Conservation (phyloP, 2,888 invertebrate genomes). For the Cybosia mesomella region DNA sequence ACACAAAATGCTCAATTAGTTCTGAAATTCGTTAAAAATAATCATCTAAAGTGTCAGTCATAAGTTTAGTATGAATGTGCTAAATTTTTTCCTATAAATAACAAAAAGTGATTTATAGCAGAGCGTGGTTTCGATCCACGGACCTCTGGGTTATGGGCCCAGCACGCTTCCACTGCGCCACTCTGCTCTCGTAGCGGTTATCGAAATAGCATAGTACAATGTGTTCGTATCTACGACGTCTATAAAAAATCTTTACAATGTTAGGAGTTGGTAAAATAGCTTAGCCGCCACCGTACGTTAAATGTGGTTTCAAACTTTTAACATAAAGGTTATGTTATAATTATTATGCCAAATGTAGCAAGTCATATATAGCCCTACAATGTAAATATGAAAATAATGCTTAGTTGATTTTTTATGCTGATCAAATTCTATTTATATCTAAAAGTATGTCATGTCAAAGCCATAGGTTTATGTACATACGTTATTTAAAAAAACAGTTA, state of each 20-base stretch:
- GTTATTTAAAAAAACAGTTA: conserved; percentile 29
- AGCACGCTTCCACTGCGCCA: conserved; percentile 95
- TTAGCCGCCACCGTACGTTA: too few species aligned
- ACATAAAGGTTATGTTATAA: neutral
- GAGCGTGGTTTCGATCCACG: conserved; percentile 96
- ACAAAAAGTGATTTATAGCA: conserved; percentile 78
- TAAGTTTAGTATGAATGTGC: neutral
- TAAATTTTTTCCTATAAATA: neutral
- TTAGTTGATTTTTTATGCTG: neutral
- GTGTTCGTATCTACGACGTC: neutral
- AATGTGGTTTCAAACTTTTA: too few species aligned
- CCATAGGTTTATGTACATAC: neutral
- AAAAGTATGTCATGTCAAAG: neutral
- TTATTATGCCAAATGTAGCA: too few species aligned
- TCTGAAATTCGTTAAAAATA: neutral
- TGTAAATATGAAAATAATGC: neutral
- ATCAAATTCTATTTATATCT: neutral
- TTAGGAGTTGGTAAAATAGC: too few species aligned
- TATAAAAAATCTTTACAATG: neutral
- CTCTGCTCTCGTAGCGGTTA: conserved; percentile 85
- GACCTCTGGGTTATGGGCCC: conserved; percentile 96
- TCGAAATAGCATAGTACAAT: conserved; percentile 27
- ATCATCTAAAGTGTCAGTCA: neutral
- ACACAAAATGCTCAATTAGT: neutral
- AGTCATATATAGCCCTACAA: too few species aligned